phyloP scores from a whole-genome alignment of 2,113 vertebrate genomes.

The Notarius quadriscutis region DNA sequence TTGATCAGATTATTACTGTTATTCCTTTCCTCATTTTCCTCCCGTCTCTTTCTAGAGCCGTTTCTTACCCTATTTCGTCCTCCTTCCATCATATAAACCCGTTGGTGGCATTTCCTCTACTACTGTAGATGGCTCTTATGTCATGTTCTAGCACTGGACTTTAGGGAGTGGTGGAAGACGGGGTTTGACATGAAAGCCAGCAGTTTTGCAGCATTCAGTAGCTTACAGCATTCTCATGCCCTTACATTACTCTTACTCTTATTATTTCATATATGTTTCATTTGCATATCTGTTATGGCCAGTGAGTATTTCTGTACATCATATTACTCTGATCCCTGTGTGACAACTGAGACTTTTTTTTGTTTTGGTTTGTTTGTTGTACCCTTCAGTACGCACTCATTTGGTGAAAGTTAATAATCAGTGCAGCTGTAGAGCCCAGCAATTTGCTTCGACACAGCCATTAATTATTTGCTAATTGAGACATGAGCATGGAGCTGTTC shows the following conservation, averaged over 20 bases:
- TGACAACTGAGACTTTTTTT: background rate
- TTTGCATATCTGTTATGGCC: background rate
- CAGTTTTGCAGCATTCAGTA: background rate
- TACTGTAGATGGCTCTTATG: background rate
- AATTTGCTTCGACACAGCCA: constrained; percentile 64
- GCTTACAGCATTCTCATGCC: background rate
- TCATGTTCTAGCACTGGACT: background rate
- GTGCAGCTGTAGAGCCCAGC: constrained; percentile 60
- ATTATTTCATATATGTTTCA: too few species aligned
- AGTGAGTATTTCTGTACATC: background rate
- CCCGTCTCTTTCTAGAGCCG: background rate
- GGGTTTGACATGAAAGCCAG: background rate
- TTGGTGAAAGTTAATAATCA: constrained; percentile 63
- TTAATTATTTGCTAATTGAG: constrained; percentile 68
- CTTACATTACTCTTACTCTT: background rate
- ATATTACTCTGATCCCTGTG: background rate
- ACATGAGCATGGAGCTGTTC: constrained; percentile 61
- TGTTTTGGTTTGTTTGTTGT: constrained; percentile 45
- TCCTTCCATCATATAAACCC: background rate
- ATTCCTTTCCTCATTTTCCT: constrained; percentile 22
- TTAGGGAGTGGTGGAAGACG: background rate
- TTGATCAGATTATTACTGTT: constrained; percentile 28
- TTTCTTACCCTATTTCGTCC: background rate
- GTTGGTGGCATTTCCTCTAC: background rate
- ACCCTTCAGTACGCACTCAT: constrained; percentile 47